Conservation (phyloP, 2,888 invertebrate species). For the Escarpia spicata region DNA sequence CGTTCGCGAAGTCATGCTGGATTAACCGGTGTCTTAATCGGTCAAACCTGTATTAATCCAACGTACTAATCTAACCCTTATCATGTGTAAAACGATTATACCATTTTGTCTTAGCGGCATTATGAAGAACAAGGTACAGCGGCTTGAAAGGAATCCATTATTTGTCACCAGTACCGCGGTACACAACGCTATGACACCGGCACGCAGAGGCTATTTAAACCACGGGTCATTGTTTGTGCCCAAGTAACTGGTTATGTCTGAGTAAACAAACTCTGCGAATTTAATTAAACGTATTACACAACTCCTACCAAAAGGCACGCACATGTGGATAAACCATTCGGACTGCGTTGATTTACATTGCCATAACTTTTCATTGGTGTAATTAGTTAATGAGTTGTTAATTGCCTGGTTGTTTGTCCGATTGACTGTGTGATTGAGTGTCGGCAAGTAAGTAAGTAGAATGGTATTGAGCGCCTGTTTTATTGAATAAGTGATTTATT, state of each 20-base stretch:
- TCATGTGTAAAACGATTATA: neutral
- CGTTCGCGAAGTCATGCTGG: neutral
- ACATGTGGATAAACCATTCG: neutral
- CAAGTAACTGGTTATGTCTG: neutral
- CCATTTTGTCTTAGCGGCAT: neutral
- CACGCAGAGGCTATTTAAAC: neutral
- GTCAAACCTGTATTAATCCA: neutral
- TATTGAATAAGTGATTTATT: too few species aligned
- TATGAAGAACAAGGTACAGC: neutral
- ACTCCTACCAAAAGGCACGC: neutral
- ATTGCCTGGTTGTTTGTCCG: neutral
- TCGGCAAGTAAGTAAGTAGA: too few species aligned
- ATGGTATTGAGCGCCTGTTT: too few species aligned
- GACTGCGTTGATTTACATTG: neutral
- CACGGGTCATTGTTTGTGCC: neutral
- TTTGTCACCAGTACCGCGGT: neutral
- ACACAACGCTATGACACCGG: neutral
- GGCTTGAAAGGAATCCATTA: neutral
- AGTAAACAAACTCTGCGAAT: neutral
- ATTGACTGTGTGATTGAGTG: neutral
- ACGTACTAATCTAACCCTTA: neutral
- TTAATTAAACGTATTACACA: neutral
- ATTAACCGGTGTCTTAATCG: neutral
- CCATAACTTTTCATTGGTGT: neutral
- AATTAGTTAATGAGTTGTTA: neutral